Evolutionary conservation across 1,140 invertebrate genomes (phyloP).

Genomic region (Drosophila melanogaster): DNA sequence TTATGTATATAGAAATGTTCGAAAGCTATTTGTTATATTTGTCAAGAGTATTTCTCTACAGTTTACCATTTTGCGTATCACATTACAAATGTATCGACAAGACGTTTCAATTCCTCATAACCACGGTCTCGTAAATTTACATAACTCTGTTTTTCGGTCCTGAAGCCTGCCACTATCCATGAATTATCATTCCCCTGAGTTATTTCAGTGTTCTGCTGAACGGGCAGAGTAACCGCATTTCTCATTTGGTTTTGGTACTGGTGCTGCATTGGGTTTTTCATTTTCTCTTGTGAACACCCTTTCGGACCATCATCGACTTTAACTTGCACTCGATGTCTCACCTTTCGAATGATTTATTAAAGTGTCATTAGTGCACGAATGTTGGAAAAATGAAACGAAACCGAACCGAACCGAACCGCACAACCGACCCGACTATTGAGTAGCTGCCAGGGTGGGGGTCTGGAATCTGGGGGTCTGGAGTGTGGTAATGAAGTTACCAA

Average conservation of each 20-base stretch:
- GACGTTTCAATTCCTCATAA: slow-evolving; percentile 44
- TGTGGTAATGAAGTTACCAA: slow-evolving; percentile 79
- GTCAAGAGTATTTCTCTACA: slow-evolving; percentile 11
- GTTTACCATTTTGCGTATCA: slow-evolving; percentile 19
- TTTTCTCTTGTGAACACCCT: slow-evolving; percentile 38
- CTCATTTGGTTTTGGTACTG: slow-evolving; percentile 67
- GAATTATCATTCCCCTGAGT: slow-evolving; percentile 48
- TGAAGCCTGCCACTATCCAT: slow-evolving; percentile 27
- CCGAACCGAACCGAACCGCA: slow-evolving; percentile 44
- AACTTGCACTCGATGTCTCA: slow-evolving; percentile 84
- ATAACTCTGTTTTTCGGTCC: slow-evolving; percentile 44
- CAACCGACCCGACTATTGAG: slow-evolving; percentile 56
- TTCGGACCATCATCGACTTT: slow-evolving; percentile 67
- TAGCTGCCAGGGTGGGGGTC: slow-evolving; percentile 43
- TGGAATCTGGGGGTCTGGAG: slow-evolving; percentile 55
- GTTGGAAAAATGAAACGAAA: slow-evolving; percentile 79
- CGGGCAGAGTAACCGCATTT: slow-evolving; percentile 60
- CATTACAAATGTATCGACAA: slow-evolving; percentile 35
- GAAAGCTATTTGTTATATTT: slow-evolving; percentile 17
- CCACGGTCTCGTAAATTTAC: slow-evolving; percentile 42
- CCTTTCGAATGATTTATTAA: slow-evolving; percentile 85
- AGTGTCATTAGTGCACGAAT: slow-evolving; percentile 83
- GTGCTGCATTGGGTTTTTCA: slow-evolving; percentile 24
- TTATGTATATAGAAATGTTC: not conserved
- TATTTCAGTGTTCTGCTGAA: slow-evolving; percentile 49